A percentile compares a stretch with the other conserved stretches of the same genome.
Evolutionary conservation across 1,140 invertebrate genomes (phyloP).

Genomic region (Megalonaias nervosa): DNA sequence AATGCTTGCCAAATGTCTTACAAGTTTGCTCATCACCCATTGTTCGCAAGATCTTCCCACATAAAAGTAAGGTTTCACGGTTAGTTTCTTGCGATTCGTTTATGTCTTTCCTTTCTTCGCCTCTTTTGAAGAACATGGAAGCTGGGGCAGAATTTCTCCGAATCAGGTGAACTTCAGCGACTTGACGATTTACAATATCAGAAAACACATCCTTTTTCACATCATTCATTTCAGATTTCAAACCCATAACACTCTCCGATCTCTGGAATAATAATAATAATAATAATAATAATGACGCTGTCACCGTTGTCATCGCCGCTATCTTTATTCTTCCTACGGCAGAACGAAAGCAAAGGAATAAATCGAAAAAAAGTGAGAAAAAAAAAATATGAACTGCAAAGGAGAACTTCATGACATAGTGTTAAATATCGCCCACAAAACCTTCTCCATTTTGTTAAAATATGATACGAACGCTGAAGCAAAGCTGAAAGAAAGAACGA

Average conservation of each 20-base stretch:
- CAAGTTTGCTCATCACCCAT: conserved; percentile 26
- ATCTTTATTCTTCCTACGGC: too few species aligned
- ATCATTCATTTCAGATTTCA: not conserved
- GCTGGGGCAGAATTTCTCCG: not conserved
- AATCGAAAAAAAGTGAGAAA: too few species aligned
- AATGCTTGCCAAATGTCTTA: conserved; percentile 11
- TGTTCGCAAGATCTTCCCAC: conserved; percentile 24
- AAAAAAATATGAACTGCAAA: too few species aligned
- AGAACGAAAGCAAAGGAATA: too few species aligned
- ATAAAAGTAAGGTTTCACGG: conserved; percentile 5
- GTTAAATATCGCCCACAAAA: too few species aligned
- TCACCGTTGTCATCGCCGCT: too few species aligned
- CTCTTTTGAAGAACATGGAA: not conserved
- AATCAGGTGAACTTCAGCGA: not conserved
- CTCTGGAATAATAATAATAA: too few species aligned
- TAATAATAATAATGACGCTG: too few species aligned
- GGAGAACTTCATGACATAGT: too few species aligned
- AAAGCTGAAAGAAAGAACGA: too few species aligned
- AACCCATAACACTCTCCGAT: not conserved
- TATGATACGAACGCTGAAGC: too few species aligned
- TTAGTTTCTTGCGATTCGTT: not conserved
- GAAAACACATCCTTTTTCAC: conserved; percentile 2
- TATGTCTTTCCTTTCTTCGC: not conserved
- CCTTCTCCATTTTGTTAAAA: too few species aligned
- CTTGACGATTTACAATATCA: not conserved